A percentile compares a stretch with the other conserved stretches of the same genome.
Evolutionary conservation across 2,113 vertebrate species (phyloP).

Genomic region (Choloepus hoffmanni): DNA sequence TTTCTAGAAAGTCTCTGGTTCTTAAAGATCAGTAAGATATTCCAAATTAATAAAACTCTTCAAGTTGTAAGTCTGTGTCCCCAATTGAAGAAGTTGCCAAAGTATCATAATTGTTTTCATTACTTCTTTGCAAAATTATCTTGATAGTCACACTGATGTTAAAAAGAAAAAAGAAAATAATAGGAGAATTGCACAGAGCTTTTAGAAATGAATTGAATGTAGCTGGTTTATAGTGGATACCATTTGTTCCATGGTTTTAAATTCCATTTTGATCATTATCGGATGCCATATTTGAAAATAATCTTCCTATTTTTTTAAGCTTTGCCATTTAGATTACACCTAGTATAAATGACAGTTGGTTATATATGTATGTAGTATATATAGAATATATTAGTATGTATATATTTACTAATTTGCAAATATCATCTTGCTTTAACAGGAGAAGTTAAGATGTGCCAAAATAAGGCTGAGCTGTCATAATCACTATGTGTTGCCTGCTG

Average conservation of each 20-base stretch:
- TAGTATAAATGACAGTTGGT: neutral
- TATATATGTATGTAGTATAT: neutral
- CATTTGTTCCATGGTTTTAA: neutral
- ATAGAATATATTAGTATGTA: neutral
- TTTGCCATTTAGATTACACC: neutral
- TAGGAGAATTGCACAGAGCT: neutral
- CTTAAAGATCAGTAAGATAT: neutral
- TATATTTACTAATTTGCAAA: neutral
- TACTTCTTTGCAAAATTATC: neutral
- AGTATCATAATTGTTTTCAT: neutral
- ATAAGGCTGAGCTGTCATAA: neutral
- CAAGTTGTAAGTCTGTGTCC: neutral
- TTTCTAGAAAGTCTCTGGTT: neutral
- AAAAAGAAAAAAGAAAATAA: neutral
- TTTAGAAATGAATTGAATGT: constrained; percentile 13
- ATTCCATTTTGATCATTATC: neutral
- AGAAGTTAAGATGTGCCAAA: neutral
- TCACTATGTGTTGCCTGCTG: neutral
- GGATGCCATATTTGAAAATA: neutral
- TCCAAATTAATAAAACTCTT: constrained; percentile 1
- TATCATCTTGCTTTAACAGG: neutral
- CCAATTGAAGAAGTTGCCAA: neutral
- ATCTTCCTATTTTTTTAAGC: neutral
- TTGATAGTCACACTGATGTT: neutral
- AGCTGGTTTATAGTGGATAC: neutral